Conservation (phyloP, 2,113 vertebrate genomes). For the Menidia beryllina region DNA sequence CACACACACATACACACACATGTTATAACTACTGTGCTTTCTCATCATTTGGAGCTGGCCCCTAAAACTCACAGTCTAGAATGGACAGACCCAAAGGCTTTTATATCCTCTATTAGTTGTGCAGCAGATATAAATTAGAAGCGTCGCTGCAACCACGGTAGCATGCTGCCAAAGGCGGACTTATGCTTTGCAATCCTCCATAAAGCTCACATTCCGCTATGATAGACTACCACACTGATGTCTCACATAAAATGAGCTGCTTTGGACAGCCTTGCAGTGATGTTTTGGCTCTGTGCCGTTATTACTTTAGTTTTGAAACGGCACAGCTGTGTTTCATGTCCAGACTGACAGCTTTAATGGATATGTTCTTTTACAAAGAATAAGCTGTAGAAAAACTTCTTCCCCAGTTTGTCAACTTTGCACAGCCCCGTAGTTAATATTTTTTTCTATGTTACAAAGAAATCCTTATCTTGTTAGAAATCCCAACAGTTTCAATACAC, state of each 20-base stretch:
- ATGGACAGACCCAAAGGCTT: conserved; percentile 61
- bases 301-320: conserved; percentile 63
- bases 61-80: conserved; percentile 51
- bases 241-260: conserved; percentile 56
- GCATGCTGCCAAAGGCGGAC: conserved; percentile 54
- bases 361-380: conserved; percentile 48
- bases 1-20: too few species aligned
- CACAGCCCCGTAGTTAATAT: background rate
- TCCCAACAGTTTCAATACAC: background rate
- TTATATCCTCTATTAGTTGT: conserved; percentile 67
- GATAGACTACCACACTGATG: conserved; percentile 48
- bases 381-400: conserved; percentile 49
- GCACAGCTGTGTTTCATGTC: conserved; percentile 55
- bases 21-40: conserved; percentile 29
- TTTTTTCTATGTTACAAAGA: background rate
- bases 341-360: conserved; percentile 60
- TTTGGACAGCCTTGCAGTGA: conserved; percentile 56
- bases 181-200: conserved; percentile 56
- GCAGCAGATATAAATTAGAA: conserved; percentile 68
- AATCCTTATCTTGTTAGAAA: conserved; percentile 3
- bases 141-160: conserved; percentile 37
- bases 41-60: conserved; percentile 59
- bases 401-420: conserved; percentile 38
- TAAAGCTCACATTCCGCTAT: conserved; percentile 55
- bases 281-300: conserved; percentile 58